Conservation (phyloP, 2,797 vertebrate genomes). For the Otolemur crassicaudatus region DNA sequence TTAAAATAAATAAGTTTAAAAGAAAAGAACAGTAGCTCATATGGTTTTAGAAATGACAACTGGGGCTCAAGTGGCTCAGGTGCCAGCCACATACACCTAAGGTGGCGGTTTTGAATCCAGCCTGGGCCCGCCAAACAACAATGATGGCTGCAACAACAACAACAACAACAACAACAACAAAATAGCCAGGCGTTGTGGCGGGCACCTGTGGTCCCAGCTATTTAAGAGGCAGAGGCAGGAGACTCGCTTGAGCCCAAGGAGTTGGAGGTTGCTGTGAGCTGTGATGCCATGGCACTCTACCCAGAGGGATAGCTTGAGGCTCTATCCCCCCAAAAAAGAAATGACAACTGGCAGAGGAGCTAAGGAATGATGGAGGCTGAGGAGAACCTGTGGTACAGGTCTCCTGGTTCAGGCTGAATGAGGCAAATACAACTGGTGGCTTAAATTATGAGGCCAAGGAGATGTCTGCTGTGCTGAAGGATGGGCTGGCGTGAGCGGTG, state of each 20-base stretch:
- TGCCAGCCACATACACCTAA: too few species aligned
- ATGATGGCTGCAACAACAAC: too few species aligned
- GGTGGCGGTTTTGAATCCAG: too few species aligned
- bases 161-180: too few species aligned
- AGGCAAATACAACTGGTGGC: background rate
- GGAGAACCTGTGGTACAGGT: background rate
- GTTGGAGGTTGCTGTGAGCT: too few species aligned
- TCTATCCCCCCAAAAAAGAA: background rate
- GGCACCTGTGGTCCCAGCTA: too few species aligned
- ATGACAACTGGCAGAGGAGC: background rate
- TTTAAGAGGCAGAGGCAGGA: too few species aligned
- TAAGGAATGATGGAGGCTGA: background rate
- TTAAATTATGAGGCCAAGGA: background rate
- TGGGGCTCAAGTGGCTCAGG: background rate
- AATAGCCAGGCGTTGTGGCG: too few species aligned
- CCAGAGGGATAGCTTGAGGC: too few species aligned
- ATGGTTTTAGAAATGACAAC: background rate
- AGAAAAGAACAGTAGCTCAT: background rate
- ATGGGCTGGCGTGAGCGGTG: background rate
- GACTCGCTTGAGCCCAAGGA: too few species aligned
- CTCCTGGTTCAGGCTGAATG: background rate
- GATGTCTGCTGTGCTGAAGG: background rate
- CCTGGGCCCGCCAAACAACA: too few species aligned
- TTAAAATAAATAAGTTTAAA: background rate
- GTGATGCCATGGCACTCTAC: too few species aligned